Conservation (phyloP, 2,888 invertebrate species). For the Eutolmus rufibarbis region DNA sequence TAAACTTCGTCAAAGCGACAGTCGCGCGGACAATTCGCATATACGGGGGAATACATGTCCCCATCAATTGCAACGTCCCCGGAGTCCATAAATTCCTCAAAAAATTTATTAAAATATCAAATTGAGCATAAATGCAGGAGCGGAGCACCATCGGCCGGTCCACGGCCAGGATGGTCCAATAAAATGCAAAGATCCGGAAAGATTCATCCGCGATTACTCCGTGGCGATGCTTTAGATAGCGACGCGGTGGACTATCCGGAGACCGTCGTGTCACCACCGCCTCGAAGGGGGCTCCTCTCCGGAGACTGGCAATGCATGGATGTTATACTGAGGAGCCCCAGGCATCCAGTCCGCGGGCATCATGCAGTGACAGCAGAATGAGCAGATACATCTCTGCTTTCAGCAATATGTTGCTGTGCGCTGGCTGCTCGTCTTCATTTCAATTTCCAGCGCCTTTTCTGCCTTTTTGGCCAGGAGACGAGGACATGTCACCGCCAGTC, state of each 20-base stretch:
- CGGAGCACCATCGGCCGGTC: background rate
- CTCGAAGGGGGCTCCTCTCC: background rate
- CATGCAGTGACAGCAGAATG: conserved; percentile 31
- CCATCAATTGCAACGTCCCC: background rate
- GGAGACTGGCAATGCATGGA: background rate
- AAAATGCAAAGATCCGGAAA: conserved; percentile 34
- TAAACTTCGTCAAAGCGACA: background rate
- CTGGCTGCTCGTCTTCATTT: background rate
- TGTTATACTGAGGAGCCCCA: background rate
- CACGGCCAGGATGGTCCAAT: background rate
- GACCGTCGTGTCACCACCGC: background rate
- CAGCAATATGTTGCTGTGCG: background rate
- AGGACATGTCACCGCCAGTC: conserved; percentile 19
- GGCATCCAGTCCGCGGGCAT: background rate
- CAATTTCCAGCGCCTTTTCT: conserved; percentile 3
- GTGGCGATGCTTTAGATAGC: background rate
- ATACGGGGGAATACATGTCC: background rate
- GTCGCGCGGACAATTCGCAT: background rate
- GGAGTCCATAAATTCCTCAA: conserved; percentile 38
- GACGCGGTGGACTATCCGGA: background rate
- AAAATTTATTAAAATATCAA: conserved; percentile 38
- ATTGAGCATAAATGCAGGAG: conserved; percentile 2
- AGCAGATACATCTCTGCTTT: conserved; percentile 26
- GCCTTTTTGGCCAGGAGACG: background rate
- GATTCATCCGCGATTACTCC: conserved; percentile 5